These are phyloP conservation scores for Paramisgurnus dabryanus DNA, from an alignment of 2,113 vertebrate species.

Conservation along the genomic window DNA sequence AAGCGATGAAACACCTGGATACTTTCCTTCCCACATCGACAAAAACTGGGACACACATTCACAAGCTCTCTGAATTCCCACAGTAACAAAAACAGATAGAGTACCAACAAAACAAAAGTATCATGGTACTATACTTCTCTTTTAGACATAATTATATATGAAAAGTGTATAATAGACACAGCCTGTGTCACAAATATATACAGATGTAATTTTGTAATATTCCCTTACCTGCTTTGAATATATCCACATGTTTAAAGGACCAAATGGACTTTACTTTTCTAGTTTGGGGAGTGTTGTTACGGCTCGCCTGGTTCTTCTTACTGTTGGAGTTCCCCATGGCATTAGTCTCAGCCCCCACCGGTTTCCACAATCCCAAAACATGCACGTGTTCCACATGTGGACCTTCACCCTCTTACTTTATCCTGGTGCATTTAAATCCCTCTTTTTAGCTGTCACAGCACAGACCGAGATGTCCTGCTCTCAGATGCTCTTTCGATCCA, in stretches of 20 bases:
- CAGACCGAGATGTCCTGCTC: slow-evolving; percentile 58
- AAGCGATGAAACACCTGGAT: neutral
- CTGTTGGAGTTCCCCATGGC: slow-evolving; percentile 88
- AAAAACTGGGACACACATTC: neutral
- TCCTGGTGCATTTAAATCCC: slow-evolving; percentile 14
- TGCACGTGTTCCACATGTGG: slow-evolving; percentile 40
- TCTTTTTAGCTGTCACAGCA: slow-evolving; percentile 51
- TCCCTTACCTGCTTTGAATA: slow-evolving; percentile 78
- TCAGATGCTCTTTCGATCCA: slow-evolving; percentile 48
- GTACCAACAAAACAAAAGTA: neutral
- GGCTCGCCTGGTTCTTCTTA: slow-evolving; percentile 76
- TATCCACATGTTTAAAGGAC: slow-evolving; percentile 76
- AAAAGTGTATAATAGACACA: too few species aligned
- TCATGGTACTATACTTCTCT: neutral
- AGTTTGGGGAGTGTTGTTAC: slow-evolving; percentile 10
- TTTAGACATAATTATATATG: neutral
- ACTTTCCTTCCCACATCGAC: neutral
- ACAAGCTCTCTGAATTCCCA: neutral
- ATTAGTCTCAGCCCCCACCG: slow-evolving; percentile 41
- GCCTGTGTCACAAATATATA: neutral
- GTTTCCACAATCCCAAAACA: slow-evolving; percentile 47
- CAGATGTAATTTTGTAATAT: neutral
- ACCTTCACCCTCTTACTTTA: neutral
- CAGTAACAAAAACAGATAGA: neutral
- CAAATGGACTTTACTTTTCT: slow-evolving; percentile 74